Conservation (phyloP, 2,113 vertebrate species). For the Machaerirhynchus nigripectus region DNA sequence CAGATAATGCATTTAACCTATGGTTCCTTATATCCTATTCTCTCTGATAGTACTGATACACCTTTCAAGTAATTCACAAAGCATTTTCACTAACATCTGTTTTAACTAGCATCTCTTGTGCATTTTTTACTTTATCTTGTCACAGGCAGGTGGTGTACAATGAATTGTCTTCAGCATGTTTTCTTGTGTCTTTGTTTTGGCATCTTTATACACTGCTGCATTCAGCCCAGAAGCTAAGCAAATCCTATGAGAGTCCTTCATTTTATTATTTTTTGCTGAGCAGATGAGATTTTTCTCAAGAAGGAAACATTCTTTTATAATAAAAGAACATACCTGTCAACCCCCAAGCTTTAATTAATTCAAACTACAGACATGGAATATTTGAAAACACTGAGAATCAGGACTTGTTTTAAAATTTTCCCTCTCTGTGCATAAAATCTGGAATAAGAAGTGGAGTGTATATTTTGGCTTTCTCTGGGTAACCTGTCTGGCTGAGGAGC, state of each 20-base stretch:
- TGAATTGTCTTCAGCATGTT: neutral
- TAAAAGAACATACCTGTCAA: neutral
- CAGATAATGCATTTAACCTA: neutral
- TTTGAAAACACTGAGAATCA: neutral
- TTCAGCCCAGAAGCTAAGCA: neutral
- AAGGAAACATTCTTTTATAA: neutral
- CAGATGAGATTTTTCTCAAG: neutral
- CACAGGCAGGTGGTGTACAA: neutral
- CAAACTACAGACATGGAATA: neutral
- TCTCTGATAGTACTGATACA: neutral
- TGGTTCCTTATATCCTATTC: neutral
- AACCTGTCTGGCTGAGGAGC: neutral
- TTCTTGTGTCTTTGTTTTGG: neutral
- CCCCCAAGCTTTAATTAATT: neutral
- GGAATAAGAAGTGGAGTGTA: neutral
- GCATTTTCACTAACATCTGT: neutral
- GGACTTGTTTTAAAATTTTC: neutral
- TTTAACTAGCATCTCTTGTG: neutral
- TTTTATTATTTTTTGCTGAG: constrained; percentile 31
- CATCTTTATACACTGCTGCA: neutral
- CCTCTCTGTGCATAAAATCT: neutral
- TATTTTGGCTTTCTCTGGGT: neutral
- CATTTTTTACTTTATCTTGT: neutral
- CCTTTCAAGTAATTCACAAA: neutral
- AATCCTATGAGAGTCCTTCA: neutral